phyloP scores from a whole-genome alignment of 2,113 vertebrate species.

The Shinisaurus crocodilurus region DNA sequence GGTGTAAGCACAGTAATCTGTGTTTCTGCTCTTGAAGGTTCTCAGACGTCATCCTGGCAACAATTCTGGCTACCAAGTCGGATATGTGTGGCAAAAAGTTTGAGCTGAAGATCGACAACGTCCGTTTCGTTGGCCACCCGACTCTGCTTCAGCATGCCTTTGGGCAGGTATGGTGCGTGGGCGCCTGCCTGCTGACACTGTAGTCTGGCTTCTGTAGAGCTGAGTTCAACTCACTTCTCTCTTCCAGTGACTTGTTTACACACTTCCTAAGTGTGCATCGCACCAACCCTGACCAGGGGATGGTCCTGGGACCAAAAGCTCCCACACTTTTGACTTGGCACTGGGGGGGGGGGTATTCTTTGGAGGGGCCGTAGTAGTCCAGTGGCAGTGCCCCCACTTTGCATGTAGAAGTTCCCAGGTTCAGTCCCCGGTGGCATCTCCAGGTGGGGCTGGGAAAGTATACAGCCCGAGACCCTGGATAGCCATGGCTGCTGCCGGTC shows the following conservation, averaged over 20 bases:
- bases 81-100: conserved; percentile 99
- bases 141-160: conserved; percentile 92
- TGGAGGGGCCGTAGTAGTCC: too few species aligned
- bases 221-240: background rate
- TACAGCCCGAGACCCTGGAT: too few species aligned
- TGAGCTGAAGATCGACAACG: conserved; percentile 98
- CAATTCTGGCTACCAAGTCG: conserved; percentile 97
- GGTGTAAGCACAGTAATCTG: conserved; percentile 20
- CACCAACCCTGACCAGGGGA: background rate
- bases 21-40: conserved; percentile 81
- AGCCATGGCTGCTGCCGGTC: too few species aligned
- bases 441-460: too few species aligned
- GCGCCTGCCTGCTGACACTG: background rate
- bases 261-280: background rate
- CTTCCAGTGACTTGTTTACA: background rate
- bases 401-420: too few species aligned
- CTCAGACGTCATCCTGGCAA: conserved; percentile 96
- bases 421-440: too few species aligned
- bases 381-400: too few species aligned
- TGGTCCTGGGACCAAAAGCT: background rate
- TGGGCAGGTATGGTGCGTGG: conserved; percentile 75
- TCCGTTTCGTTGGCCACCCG: conserved; percentile 96
- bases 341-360: too few species aligned
- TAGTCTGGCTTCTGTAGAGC: background rate
- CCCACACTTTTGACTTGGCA: background rate